Base-by-base conservation (phyloP, 92 coral and sea anemone genomes). In the Scolanthus callimorphus region DNA sequence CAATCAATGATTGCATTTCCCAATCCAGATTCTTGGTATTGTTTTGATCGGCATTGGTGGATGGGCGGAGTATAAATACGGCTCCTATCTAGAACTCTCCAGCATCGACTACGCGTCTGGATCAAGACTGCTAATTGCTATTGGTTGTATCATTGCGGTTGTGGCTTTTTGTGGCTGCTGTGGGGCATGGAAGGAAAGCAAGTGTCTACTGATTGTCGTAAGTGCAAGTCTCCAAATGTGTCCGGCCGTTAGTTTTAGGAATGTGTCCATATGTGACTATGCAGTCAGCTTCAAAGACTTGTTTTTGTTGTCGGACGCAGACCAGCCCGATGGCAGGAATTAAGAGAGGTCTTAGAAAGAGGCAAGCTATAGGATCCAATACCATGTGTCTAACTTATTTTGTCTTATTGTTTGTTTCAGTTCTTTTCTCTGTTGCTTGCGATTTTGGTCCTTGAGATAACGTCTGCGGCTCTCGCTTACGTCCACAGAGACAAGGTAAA, bases 381-480 rank as follows among this genome's bases (percentile, higher is more conserved):
- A n/a, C n/a, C n/a, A n/a, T n/a, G n/a, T n/a, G n/a, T n/a, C n/a
- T n/a, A n/a, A n/a, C n/a, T n/a, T n/a, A n/a, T n/a, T n/a, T n/a
- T n/a, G n/a, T n/a, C n/a, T n/a, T n/a, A n/a, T n/a, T n/a, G n/a
- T n/a, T n/a, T n/a, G n/a, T n/a, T 39, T 13, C 74, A 82, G 89
- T 82, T 82, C 60, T 82, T 76, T 47, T 45, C 47, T 12, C 39
- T 82, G 31, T 65, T 82, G 49, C 62, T 82, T 62, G 51, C 59
- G 4, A 64, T 82, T 45, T 34, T 82, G 26, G 74, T 80, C 54
- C 59, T 73, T 9, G 84, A 74, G 39, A 54, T 82, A n/a, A 58
- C 84, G 0, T 70, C 83, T 4, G 89, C 89, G 0, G 76, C 70
- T 29, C 45, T 76, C 12, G 89, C 83, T 6, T 76, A 76, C 45